Conservation (phyloP, 1,140 invertebrate species). For the Drosophila ironensis region DNA sequence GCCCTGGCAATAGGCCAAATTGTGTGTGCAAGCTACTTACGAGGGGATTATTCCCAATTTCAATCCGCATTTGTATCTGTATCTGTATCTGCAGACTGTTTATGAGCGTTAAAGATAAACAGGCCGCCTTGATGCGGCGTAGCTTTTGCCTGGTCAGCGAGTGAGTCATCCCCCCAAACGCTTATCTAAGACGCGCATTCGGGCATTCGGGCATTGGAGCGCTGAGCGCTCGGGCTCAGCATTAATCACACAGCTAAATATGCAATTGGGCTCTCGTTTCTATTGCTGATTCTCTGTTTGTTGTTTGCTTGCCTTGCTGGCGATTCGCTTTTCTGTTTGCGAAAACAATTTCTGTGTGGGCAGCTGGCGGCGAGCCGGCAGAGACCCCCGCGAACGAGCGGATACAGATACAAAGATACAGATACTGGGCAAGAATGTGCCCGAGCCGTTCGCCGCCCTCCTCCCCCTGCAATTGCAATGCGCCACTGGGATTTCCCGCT, state of each 20-base stretch:
- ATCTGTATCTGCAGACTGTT: conserved; percentile 31
- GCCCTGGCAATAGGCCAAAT: conserved; percentile 25
- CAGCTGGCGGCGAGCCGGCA: conserved; percentile 21
- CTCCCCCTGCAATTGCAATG: conserved; percentile 18
- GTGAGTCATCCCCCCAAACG: conserved; percentile 23
- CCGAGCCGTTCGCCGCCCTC: conserved; percentile 6
- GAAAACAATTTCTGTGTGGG: conserved; percentile 31
- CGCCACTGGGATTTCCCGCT: conserved; percentile 18
- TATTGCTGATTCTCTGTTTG: conserved; percentile 11
- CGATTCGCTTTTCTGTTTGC: background rate
- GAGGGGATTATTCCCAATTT: conserved; percentile 19
- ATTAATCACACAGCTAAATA: conserved; percentile 40
- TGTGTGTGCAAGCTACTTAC: background rate
- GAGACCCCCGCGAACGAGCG: background rate
- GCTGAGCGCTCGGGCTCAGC: conserved; percentile 3
- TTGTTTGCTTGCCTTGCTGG: conserved; percentile 31
- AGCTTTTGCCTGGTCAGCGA: background rate
- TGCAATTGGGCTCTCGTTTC: conserved; percentile 16
- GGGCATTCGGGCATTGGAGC: background rate
- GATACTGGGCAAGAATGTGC: conserved; percentile 8
- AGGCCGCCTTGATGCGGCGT: background rate
- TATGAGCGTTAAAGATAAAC: conserved; percentile 13
- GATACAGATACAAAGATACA: background rate
- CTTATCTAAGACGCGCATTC: conserved; percentile 30
- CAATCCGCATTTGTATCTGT: conserved; percentile 17